These are phyloP conservation scores for Uria aalge DNA, from an alignment of 2,113 vertebrate genomes.

Conservation along the genomic window DNA sequence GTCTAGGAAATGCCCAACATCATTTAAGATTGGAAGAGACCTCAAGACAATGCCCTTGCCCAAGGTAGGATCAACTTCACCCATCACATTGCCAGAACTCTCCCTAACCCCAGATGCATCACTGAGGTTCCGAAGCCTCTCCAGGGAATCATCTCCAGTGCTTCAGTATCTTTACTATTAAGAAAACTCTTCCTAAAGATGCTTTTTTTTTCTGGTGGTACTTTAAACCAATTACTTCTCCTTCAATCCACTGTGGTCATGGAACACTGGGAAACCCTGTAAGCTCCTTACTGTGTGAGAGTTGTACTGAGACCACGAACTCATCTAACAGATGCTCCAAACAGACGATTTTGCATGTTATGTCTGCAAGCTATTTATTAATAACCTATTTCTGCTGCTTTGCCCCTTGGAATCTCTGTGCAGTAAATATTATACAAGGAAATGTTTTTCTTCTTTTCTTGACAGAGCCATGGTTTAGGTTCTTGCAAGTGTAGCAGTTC, in stretches of 20 bases:
- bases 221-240: not conserved
- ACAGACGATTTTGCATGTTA: fast-evolving
- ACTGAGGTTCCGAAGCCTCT: not conserved
- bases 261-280: not conserved
- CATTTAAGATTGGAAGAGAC: not conserved
- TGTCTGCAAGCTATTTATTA: not conserved
- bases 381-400: not conserved
- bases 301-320: not conserved
- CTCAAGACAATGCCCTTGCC: not conserved
- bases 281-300: not conserved
- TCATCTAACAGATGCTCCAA: not conserved
- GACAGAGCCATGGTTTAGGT: not conserved
- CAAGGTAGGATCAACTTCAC: not conserved
- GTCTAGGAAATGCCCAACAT: not conserved
- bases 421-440: not conserved
- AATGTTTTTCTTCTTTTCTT: not conserved
- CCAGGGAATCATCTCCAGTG: not conserved
- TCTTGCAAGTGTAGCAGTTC: not conserved
- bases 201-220: not conserved
- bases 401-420: not conserved
- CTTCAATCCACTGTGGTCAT: not conserved
- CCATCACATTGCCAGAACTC: not conserved
- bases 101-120: not conserved
- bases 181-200: not conserved
- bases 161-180: not conserved